Percentiles rank a stretch among this genome's conserved stretches.
Evolutionary conservation across 2,888 invertebrate species (phyloP).

Genomic region (Sarcophaga variegata): DNA sequence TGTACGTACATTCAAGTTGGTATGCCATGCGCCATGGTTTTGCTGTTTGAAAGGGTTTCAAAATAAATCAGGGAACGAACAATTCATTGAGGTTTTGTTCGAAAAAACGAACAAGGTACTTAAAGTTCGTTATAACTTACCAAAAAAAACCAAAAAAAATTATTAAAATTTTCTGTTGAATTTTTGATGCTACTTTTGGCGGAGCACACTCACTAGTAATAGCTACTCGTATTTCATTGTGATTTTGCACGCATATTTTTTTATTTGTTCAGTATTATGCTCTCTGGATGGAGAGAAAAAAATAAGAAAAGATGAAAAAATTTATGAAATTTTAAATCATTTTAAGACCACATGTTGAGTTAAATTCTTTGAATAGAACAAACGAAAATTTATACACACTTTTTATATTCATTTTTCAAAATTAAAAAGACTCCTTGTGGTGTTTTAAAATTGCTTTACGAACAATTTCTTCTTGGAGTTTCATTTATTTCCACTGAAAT

Average conservation of each 20-base stretch:
- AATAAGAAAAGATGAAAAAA: conserved; percentile 25
- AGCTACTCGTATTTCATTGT: conserved; percentile 47
- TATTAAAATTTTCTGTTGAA: not conserved
- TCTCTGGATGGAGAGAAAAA: not conserved
- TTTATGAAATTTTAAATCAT: conserved; percentile 51
- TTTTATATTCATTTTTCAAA: conserved; percentile 10
- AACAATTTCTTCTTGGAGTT: not conserved
- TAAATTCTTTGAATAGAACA: conserved; percentile 42
- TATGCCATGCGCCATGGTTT: too few relatives aligned
- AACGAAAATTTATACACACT: conserved; percentile 24
- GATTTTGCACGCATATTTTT: conserved; percentile 40
- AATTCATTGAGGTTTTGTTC: too few relatives aligned
- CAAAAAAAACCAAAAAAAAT: not conserved
- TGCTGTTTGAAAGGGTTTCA: too few relatives aligned
- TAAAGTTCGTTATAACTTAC: not conserved
- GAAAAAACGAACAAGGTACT: not conserved
- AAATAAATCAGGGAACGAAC: too few relatives aligned
- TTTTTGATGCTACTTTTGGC: too few relatives aligned
- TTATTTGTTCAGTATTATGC: not conserved
- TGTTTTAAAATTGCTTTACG: conserved; percentile 63
- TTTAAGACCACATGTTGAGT: conserved; percentile 62
- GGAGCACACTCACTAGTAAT: not conserved
- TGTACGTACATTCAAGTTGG: too few relatives aligned
- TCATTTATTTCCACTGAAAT: not conserved
- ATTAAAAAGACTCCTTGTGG: conserved; percentile 64